Base-by-base conservation (phyloP, 2,888 invertebrate species). In the Microplitis manilae region DNA sequence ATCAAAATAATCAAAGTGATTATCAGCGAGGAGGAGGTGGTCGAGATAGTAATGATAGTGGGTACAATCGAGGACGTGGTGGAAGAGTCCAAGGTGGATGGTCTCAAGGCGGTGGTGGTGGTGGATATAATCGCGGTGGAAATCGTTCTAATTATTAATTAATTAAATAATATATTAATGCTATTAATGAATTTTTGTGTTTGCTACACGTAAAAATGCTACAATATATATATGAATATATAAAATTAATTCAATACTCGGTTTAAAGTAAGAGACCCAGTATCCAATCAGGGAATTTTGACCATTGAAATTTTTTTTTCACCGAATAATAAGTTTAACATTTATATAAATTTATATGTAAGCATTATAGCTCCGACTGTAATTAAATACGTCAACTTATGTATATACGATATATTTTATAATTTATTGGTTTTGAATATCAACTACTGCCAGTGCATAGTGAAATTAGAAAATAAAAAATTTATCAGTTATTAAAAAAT, bases 81-180 rank as follows among this genome's bases (percentile, higher is more conserved):
- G 87, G 88, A 39, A 85, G 90, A 80, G 90, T 90, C 77, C 90
- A 90, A 80, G 90, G 91, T 39, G 90, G 90, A 77, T 91, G 91
- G 88, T 90, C 88, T 82, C 89, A 88, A 79, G 87, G 89, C 74
- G 81, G 82, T 39, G 78, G 86, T 59, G 82, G 84, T 2, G 79
- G 82, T 9, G 82, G 84, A 64, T 81, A 85, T 59, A 84, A 83
- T 74, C 84, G 86, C 8, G 84, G 83, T 2, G 84, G 84, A 41
- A 80, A 84, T 50, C 82, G 83, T 73, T 83, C 73, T 64, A 80
- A 80, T 69, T 81, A 80, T 67, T 82, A 67, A 79, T 39, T 6
- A n/a, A 20, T 30, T 4, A 40, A 77, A 70, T n/a, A 6, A 62
- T 62, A 0, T 13, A 50, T 2, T 50, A 8, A 13, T 13, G 50